Conservation (phyloP, 30 jellyfish, hydroid and myxozoan species). For the Hydractinia echinata region DNA sequence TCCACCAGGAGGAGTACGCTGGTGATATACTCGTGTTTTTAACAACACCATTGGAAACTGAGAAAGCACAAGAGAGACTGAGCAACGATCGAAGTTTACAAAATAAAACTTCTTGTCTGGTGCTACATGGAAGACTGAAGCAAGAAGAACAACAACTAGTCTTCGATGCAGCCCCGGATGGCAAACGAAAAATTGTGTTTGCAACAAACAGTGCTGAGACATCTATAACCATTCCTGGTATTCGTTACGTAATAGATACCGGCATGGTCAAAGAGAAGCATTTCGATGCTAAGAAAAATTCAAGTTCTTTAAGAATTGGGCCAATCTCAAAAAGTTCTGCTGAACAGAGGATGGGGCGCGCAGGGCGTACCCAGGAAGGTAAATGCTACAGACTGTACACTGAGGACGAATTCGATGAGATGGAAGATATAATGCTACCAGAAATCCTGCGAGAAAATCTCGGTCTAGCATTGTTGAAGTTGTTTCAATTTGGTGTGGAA, state of each 20-base stretch:
- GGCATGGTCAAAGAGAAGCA: conserved; percentile 64
- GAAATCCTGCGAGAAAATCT: conserved; percentile 51
- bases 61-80: conserved; percentile 35
- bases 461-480: conserved; percentile 46
- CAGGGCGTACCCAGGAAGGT: conserved; percentile 74
- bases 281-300: conserved; percentile 49
- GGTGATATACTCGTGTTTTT: conserved; percentile 64
- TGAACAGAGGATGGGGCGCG: conserved; percentile 69
- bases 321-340: conserved; percentile 66
- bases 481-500: conserved; percentile 44
- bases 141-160: conserved; percentile 55
- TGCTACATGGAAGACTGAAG: conserved; percentile 61
- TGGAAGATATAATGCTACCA: conserved; percentile 42
- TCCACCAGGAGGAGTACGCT: conserved; percentile 17
- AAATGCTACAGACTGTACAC: conserved; percentile 48
- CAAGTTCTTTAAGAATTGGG: conserved; percentile 37
- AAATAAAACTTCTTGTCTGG: background rate
- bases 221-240: conserved; percentile 70
- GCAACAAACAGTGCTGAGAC: conserved; percentile 78
- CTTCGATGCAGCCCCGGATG: conserved; percentile 40
- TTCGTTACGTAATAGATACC: conserved; percentile 52
- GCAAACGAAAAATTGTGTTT: conserved; percentile 42
- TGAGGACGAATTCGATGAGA: conserved; percentile 32
- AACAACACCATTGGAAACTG: conserved; percentile 65
- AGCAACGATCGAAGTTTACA: background rate